These are phyloP conservation scores for Monochamus alternatus DNA, from an alignment of 2,888 invertebrate species.

Conservation along the genomic window DNA sequence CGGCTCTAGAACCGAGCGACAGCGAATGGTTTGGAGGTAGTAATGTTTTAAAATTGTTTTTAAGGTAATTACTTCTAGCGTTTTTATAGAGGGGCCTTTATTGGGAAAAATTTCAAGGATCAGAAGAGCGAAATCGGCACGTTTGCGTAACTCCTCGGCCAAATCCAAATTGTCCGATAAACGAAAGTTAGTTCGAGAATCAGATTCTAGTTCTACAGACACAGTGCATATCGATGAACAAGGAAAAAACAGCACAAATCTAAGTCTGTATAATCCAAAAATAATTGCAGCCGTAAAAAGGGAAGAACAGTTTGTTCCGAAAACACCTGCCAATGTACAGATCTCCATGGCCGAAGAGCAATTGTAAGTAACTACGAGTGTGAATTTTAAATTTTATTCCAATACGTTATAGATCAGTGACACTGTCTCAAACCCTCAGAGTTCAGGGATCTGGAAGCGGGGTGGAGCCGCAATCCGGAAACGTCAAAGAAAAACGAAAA, in stretches of 20 bases:
- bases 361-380: constrained; percentile 55
- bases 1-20: constrained; percentile 76
- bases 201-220: constrained; percentile 68
- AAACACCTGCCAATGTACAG: constrained; percentile 64
- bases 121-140: constrained; percentile 79
- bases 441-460: constrained; percentile 64
- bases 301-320: constrained; percentile 17
- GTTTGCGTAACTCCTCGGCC: constrained; percentile 64
- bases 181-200: constrained; percentile 61
- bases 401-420: constrained; percentile 50
- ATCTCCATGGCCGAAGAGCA: constrained; percentile 62
- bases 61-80: constrained; percentile 16
- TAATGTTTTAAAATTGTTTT: not conserved
- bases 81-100: constrained; percentile 61
- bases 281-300: constrained; percentile 4
- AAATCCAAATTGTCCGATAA: constrained; percentile 65
- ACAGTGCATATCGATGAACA: constrained; percentile 43
- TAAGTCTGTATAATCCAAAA: constrained; percentile 12
- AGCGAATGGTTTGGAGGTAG: constrained; percentile 77
- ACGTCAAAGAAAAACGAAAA: constrained; percentile 61
- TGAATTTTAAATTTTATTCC: not conserved
- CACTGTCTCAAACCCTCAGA: constrained; percentile 54
- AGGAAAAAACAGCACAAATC: not conserved
- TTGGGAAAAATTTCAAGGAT: constrained; percentile 80
- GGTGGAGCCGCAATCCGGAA: constrained; percentile 60